Conservation (phyloP, 2,113 vertebrate species). For the Cardinalis cardinalis region DNA sequence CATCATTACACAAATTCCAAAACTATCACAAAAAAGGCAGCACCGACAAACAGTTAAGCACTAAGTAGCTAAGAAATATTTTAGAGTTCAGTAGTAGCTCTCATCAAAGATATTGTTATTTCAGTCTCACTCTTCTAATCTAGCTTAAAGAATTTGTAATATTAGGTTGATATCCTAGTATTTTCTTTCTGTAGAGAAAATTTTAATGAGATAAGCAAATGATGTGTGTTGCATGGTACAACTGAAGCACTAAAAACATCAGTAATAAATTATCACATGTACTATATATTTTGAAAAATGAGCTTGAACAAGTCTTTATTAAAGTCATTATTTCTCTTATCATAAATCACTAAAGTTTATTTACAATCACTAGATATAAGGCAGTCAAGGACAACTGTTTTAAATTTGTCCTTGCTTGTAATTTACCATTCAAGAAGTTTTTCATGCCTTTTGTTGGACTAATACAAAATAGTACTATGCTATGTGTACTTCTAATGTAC, state of each 20-base stretch:
- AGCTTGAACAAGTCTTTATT: conserved; percentile 39
- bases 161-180: background rate
- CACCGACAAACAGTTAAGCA: background rate
- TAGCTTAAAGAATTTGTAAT: background rate
- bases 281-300: conserved; percentile 54
- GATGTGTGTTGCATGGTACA: background rate
- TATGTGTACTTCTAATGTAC: background rate
- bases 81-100: background rate
- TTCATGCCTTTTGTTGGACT: background rate
- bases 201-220: conserved; percentile 51
- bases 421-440: conserved; percentile 26
- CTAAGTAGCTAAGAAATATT: background rate
- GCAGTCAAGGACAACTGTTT: conserved; percentile 40
- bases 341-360: conserved; percentile 49
- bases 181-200: conserved; percentile 1
- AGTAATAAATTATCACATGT: conserved; percentile 35
- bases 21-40: background rate
- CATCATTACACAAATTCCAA: background rate
- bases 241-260: conserved; percentile 11
- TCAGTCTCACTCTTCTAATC: background rate
- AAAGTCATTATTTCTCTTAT: conserved; percentile 53
- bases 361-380: conserved; percentile 12
- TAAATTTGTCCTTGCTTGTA: conserved; percentile 35
- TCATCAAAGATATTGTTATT: background rate
- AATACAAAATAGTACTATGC: background rate